Conservation (phyloP, 1,140 invertebrate genomes). For the Sarcophaga peregrina region DNA sequence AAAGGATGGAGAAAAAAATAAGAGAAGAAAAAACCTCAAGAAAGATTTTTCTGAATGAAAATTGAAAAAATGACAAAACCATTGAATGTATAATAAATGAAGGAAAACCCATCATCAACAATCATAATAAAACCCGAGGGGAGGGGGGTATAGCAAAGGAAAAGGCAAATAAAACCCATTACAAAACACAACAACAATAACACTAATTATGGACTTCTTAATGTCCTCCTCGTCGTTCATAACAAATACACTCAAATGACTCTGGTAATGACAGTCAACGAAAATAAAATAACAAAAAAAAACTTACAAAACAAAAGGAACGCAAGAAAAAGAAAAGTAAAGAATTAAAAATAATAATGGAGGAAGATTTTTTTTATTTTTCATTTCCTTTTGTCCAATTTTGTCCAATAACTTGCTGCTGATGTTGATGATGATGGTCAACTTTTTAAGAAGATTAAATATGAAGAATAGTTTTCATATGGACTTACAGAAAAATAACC, state of each 20-base stretch:
- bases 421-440: neutral
- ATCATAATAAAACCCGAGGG: too few relatives aligned
- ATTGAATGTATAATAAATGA: too few relatives aligned
- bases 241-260: neutral
- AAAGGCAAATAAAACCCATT: neutral
- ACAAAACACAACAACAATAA: neutral
- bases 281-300: neutral
- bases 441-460: conserved; percentile 33
- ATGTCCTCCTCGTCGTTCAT: neutral
- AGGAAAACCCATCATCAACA: too few relatives aligned
- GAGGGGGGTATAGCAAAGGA: too few relatives aligned
- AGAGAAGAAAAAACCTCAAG: too few relatives aligned
- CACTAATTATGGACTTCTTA: conserved; percentile 25
- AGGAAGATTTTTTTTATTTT: too few relatives aligned
- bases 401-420: neutral
- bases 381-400: too few relatives aligned
- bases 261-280: neutral
- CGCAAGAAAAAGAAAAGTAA: neutral
- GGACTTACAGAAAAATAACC: neutral
- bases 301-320: neutral
- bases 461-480: neutral
- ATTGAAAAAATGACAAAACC: too few relatives aligned
- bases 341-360: neutral
- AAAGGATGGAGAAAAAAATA: too few relatives aligned
- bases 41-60: too few relatives aligned